These are phyloP conservation scores for Silurus aristotelis DNA, from an alignment of 2,797 vertebrate genomes.

Conservation along the genomic window DNA sequence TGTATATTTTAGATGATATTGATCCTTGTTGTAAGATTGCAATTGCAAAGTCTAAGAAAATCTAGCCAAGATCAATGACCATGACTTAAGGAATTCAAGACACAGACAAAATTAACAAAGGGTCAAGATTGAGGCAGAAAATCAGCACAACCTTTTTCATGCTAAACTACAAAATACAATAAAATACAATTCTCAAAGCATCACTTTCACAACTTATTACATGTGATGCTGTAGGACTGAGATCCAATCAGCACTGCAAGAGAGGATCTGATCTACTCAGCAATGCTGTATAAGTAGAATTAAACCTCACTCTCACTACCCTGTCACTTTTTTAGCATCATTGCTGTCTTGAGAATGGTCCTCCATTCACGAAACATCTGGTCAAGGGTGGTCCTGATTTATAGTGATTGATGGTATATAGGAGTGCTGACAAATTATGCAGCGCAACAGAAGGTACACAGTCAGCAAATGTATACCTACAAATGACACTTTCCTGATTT, in stretches of 20 bases:
- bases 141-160: background rate
- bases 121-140: background rate
- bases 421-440: background rate
- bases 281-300: background rate
- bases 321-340: background rate
- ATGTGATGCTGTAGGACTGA: background rate
- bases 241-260: background rate
- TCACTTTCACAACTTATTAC: background rate
- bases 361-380: constrained; percentile 13
- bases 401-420: background rate
- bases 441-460: constrained; percentile 2
- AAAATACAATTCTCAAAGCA: background rate
- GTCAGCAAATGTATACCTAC: background rate
- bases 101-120: background rate
- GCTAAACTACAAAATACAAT: background rate
- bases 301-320: background rate
- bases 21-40: background rate
- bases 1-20: background rate
- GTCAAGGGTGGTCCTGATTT: background rate
- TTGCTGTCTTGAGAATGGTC: background rate
- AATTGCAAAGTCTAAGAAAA: background rate
- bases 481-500: background rate
- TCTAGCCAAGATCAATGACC: background rate
- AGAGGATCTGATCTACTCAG: background rate
- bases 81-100: background rate